phyloP scores from a whole-genome alignment of 2,888 invertebrate species.

The Dolichopus griseipennis region DNA sequence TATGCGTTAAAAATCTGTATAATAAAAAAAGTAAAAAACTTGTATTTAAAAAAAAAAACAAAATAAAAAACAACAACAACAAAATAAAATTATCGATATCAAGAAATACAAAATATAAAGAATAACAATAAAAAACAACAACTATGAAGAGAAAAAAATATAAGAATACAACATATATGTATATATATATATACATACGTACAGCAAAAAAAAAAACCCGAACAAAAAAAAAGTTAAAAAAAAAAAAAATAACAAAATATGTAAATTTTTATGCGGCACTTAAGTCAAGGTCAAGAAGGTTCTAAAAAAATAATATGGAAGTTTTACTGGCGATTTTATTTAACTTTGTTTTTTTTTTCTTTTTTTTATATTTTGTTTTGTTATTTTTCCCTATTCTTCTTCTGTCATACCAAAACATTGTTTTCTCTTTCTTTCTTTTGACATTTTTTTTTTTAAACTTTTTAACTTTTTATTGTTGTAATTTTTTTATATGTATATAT shows the following conservation, averaged over 20 bases:
- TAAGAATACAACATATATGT: no score
- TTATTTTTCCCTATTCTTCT: no score
- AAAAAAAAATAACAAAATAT: neutral
- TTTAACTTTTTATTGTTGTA: no score
- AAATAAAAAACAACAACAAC: no score
- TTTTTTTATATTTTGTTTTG: no score
- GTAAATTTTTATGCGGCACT: constrained; percentile 6
- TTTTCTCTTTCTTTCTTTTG: neutral
- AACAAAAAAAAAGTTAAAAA: neutral
- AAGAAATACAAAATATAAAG: neutral
- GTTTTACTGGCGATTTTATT: no score
- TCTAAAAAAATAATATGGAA: neutral
- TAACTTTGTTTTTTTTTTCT: no score
- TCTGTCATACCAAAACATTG: no score
- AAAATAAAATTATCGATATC: neutral
- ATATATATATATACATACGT: no score
- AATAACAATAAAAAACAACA: neutral
- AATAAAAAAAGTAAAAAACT: no score
- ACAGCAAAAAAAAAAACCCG: neutral
- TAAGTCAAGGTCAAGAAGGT: constrained; percentile 4
- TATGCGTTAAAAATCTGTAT: no score
- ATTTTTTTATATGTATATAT: neutral
- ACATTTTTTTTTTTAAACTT: neutral
- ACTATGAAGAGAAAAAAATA: neutral
- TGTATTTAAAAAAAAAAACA: no score